A percentile compares a stretch with the other conserved stretches of the same genome.
These are phyloP conservation scores for Rhinogobio ventralis DNA, from an alignment of 2,797 vertebrate genomes.

Conservation along the genomic window DNA sequence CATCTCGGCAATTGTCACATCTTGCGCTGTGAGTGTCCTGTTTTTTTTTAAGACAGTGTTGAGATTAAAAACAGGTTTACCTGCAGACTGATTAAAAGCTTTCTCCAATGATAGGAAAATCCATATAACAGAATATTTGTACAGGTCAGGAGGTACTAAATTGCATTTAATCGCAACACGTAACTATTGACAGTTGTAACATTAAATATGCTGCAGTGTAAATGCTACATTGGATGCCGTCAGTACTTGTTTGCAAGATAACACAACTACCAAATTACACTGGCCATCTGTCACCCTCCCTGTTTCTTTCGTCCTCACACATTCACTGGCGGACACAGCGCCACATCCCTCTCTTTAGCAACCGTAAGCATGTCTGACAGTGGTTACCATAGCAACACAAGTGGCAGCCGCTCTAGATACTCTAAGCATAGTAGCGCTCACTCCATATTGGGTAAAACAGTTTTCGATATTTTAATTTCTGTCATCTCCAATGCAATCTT, in stretches of 20 bases:
- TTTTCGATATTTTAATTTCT: background rate
- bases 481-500: background rate
- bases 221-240: background rate
- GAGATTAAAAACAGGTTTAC: background rate
- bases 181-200: background rate
- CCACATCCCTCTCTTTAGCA: conserved; percentile 29
- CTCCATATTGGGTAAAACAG: conserved; percentile 9
- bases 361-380: conserved; percentile 7
- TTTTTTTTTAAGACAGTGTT: background rate
- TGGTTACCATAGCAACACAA: conserved; percentile 35
- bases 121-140: background rate
- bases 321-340: conserved; percentile 14
- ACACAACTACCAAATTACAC: conserved; percentile 18
- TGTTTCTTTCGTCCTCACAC: conserved; percentile 13
- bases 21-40: background rate
- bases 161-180: background rate
- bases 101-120: background rate
- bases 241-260: background rate
- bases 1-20: background rate
- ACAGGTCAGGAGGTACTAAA: background rate
- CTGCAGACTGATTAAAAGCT: background rate
- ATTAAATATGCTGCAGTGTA: background rate
- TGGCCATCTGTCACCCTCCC: conserved; percentile 43
- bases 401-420: conserved; percentile 10
- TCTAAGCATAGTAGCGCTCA: background rate